Percentiles rank a stretch among this genome's conserved stretches.
Evolutionary conservation across 2,113 vertebrate species (phyloP).

Genomic region (Morphnarchus princeps): DNA sequence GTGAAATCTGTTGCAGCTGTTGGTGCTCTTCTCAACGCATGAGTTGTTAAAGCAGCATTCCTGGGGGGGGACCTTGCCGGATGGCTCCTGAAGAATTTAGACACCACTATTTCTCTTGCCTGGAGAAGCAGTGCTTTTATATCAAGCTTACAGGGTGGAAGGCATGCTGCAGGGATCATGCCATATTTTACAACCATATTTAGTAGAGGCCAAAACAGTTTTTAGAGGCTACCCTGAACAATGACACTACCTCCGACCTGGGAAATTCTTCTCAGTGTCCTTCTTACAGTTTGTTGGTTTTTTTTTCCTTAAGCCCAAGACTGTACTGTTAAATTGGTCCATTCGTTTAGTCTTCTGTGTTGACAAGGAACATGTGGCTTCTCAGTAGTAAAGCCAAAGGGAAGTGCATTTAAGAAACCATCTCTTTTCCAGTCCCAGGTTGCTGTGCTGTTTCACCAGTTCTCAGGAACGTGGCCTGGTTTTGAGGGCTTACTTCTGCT

Average conservation of each 20-base stretch:
- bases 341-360: neutral
- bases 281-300: neutral
- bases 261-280: neutral
- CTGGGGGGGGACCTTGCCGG: neutral
- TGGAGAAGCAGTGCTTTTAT: neutral
- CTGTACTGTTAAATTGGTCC: neutral
- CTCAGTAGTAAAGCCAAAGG: neutral
- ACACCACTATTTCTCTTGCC: neutral
- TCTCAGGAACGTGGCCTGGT: neutral
- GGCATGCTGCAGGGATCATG: accelerated
- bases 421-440: neutral
- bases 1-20: neutral
- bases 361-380: neutral
- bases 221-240: neutral
- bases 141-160: neutral
- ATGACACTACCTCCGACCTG: neutral
- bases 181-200: neutral
- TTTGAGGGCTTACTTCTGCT: neutral
- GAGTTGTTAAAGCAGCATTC: neutral
- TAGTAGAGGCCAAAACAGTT: neutral
- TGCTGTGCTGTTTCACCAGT: neutral
- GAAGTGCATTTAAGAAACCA: neutral
- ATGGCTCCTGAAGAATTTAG: neutral
- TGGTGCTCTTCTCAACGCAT: neutral
- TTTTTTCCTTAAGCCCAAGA: neutral